Evolutionary conservation across 2,888 invertebrate species (phyloP), one percentile per base, ranked within the genome.

Genomic region (Eristalis arbustorum): DNA sequence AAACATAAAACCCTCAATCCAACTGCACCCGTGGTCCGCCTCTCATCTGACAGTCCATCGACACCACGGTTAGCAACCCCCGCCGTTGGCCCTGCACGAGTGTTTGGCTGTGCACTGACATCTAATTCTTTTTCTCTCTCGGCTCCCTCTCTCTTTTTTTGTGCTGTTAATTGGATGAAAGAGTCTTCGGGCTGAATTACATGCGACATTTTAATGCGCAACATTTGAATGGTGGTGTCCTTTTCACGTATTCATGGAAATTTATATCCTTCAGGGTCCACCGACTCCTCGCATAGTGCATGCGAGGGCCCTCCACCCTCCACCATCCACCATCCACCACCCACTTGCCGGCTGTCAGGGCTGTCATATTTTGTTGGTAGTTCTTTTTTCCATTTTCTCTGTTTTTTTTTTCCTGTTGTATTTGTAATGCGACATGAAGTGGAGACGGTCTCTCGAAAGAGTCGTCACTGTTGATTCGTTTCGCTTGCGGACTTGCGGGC

Each of bases 141-240:
- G n/a, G n/a, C n/a, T n/a, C n/a, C n/a, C n/a, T n/a, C n/a, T n/a
- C n/a, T n/a, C n/a, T n/a, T n/a, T n/a, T 71, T 74, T 81, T 77
- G 67, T 83, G 78, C 42, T 68, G 71, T 79, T 87, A 87, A 87
- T 87, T 87, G 87, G 87, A 87, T 78, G 83, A 87, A 78, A 68
- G 78, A 23, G 25, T 83, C 87, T 87, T 82, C 74, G 64, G 78
- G 87, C 83, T 82, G 78, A 83, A 87, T 83, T 83, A 87, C 87
- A 83, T 87, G 87, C 87, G 87, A 87, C 87, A 87, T 83, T 87
- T 87, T 87, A 87, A 87, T 87, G 87, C 87, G 87, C 83, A 83
- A 83, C 78, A 87, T 87, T 87, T 87, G 83, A 87, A 87, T 87
- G 78, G 83, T 83, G 82, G 83, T 87, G 87, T 87, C 87, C 87